Percentiles rank a stretch among this genome's conserved stretches.
phyloP scores from a whole-genome alignment of 2,113 vertebrate genomes.

The Crypturellus undulatus region DNA sequence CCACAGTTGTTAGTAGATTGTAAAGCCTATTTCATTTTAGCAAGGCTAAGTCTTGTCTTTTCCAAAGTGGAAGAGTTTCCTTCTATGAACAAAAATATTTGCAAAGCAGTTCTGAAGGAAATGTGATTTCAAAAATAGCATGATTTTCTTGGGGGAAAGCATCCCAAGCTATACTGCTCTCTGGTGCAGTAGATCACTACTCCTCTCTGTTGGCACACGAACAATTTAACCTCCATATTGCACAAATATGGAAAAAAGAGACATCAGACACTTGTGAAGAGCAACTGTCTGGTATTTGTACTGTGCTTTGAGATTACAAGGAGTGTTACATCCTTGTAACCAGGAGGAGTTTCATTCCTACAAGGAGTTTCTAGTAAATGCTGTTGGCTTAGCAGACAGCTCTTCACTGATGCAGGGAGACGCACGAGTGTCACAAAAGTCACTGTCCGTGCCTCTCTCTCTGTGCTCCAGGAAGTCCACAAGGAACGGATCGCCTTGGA shows the following conservation, averaged over 20 bases:
- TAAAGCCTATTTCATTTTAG: background rate
- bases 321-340: background rate
- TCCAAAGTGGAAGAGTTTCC: background rate
- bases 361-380: background rate
- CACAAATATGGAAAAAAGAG: background rate
- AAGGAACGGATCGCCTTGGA: constrained; percentile 93
- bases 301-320: background rate
- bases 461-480: constrained; percentile 87
- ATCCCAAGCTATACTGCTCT: background rate
- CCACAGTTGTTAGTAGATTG: background rate
- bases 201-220: rapidly evolving
- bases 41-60: background rate
- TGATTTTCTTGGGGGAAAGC: background rate
- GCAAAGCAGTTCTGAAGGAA: background rate
- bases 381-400: background rate
- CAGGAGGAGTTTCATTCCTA: no score
- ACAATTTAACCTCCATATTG: background rate
- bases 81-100: background rate
- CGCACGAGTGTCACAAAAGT: background rate
- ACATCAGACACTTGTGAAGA: background rate
- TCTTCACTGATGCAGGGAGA: background rate
- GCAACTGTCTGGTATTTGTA: background rate
- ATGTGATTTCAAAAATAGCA: background rate
- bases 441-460: background rate
- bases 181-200: background rate